Evolutionary conservation across 2,797 vertebrate genomes (phyloP), one percentile per base, ranked within the genome.

Genomic region (Alauda arvensis): DNA sequence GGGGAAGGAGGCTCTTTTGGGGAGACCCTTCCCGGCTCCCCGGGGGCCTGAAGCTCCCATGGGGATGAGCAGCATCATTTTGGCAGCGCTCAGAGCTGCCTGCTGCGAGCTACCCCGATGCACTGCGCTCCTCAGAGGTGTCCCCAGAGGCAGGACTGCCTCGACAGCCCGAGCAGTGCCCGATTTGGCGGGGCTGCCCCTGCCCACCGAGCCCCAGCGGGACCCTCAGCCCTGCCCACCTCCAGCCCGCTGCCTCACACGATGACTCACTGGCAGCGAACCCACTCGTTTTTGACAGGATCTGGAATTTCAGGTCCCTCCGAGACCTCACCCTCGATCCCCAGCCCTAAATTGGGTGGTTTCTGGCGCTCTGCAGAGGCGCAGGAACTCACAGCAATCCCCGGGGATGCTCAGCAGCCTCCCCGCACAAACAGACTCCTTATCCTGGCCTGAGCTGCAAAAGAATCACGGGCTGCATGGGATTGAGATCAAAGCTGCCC

Each of bases 351-450:
- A 42, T 25, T 17, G 46, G 31, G 14, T 28, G 2, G 45, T 2
- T 72, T 55, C 26, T 4, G 5, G 70, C 67, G 15, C 0, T 5
- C 25, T 8, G 18, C 48, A 46, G 71, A 45, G 42, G 19, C 34
- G 8, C 1, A 0, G 42, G 13, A 18, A 4, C 21, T n/a, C 42
- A 0, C 23, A 12, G 7, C 0, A 0, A 1, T 23, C 71, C 68
- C 55, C 28, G 0, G 0, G 34, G 71, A 11, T 52, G 43, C 7
- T 71, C 18, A 31, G 15, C 53, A 46, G 42, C 78, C n/a, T 9
- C 37, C 1, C 31, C 1, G 11, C 33, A 10, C 2, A 1, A 1
- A 24, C n/a, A 43, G 14, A 4, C 4, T 70, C 29, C 66, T 3
- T 37, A 37, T 37, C 37, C 37, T 37, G 37, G 29, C 26, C 49